Base-by-base conservation (phyloP, 2,113 vertebrate species). In the Setophaga petechia region DNA sequence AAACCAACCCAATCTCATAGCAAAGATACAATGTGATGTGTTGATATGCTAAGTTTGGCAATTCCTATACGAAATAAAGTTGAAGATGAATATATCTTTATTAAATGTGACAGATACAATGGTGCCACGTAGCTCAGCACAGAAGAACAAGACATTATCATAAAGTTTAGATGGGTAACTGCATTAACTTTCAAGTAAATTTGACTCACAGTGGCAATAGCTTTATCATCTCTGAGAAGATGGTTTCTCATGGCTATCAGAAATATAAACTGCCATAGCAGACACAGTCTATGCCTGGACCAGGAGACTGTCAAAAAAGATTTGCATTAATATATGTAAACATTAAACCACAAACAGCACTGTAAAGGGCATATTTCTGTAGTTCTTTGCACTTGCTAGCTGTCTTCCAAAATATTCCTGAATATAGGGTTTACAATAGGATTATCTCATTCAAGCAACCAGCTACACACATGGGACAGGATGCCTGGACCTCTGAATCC, bases 91-190 rank as follows among this genome's bases (percentile, higher is more conserved):
- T 68, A 41, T 10, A 31, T 67, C 52, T 94, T 93, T 83, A 80
- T 76, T 89, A 55, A 63, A 66, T 52, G n/a, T 66, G 81, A 63
- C 51, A 94, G 39, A 73, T 88, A 91, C 18, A 94, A 67, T 44
- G 52, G 68, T 54, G 39, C 55, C 57, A 96, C 92, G 41, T 69
- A 88, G 49, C 46, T 83, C 57, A 52, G 24, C 5, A 1, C 19
- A 73, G 84, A 81, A 84, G 66, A 91, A 77, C 15, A 90, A 93
- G n/a, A 51, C 30, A 75, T 87, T 91, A 82, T 47, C 65, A 87
- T 90, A 69, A 92, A 84, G 61, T 85, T 93, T 78, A 86, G 52
- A 82, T 25, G 61, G 74, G 82, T 28, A 78, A 72, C 8, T 68
- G 16, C 8, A 86, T 83, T 87, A 95, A 49, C 23, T 65, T 65